Evolutionary conservation across 2,888 invertebrate species (phyloP).

Genomic region (Epiperipatus broadwayi): DNA sequence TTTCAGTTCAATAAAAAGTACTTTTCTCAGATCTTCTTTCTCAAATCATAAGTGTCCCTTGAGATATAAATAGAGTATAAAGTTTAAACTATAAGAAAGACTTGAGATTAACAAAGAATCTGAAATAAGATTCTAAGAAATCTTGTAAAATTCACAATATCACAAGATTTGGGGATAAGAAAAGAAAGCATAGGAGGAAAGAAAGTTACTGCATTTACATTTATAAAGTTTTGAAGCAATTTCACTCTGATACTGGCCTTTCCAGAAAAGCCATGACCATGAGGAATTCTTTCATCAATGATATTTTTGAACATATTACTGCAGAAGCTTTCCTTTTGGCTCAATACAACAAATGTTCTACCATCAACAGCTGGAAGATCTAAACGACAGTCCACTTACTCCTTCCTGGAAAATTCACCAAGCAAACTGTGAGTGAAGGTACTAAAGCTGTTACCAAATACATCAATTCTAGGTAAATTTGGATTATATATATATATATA

Average conservation of each 20-base stretch:
- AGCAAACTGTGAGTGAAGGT: slow-evolving; percentile 17
- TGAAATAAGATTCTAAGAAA: too few relatives aligned
- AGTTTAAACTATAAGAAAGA: too few relatives aligned
- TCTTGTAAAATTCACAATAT: too few relatives aligned
- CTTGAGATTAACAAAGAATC: too few relatives aligned
- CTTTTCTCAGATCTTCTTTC: too few relatives aligned
- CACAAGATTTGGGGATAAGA: too few relatives aligned
- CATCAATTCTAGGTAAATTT: slow-evolving; percentile 17
- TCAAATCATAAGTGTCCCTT: too few relatives aligned
- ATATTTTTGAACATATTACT: too few relatives aligned
- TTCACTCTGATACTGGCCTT: slow-evolving; percentile 24
- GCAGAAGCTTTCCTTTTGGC: slow-evolving; percentile 22
- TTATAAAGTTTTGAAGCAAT: slow-evolving; percentile 25
- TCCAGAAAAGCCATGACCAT: slow-evolving; percentile 21
- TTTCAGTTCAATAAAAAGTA: too few relatives aligned
- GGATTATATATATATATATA: too few relatives aligned
- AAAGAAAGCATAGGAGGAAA: too few relatives aligned
- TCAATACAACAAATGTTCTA: slow-evolving; percentile 20
- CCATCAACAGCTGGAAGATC: slow-evolving; percentile 17
- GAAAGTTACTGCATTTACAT: slow-evolving; percentile 22
- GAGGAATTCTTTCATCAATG: slow-evolving; percentile 21
- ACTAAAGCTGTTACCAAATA: slow-evolving; percentile 18
- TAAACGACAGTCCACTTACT: slow-evolving; percentile 17
- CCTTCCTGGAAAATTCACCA: slow-evolving; percentile 17
- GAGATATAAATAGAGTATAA: too few relatives aligned